Evolutionary conservation across 1,140 invertebrate genomes (phyloP).

Genomic region (Drosophila simulans): DNA sequence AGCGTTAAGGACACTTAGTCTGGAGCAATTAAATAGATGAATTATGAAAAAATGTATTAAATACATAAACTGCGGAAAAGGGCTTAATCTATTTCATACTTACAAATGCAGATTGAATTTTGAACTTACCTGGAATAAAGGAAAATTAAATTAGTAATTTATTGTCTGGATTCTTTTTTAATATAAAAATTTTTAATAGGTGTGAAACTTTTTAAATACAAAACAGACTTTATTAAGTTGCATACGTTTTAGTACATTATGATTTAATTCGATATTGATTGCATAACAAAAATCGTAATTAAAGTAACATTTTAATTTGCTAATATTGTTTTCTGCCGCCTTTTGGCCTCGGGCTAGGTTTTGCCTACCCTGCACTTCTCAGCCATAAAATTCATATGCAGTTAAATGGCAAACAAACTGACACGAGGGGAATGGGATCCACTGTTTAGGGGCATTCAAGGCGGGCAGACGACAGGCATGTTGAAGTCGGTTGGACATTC

Average conservation of each 20-base stretch:
- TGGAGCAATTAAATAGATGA: conserved; percentile 30
- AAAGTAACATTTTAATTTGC: background rate
- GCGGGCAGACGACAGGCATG: conserved; percentile 56
- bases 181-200: too few species aligned
- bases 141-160: background rate
- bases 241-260: too few species aligned
- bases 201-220: too few species aligned
- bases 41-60: conserved; percentile 5
- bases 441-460: background rate
- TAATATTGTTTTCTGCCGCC: background rate
- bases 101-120: background rate
- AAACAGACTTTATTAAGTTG: too few species aligned
- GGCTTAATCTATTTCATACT: background rate
- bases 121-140: conserved; percentile 37
- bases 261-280: too few species aligned
- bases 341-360: background rate
- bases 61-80: background rate
- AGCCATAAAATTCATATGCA: conserved; percentile 39
- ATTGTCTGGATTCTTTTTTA: too few species aligned
- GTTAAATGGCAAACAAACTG: conserved; percentile 49
- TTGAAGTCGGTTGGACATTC: conserved; percentile 67
- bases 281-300: background rate
- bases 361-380: background rate
- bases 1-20: conserved; percentile 1
- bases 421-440: conserved; percentile 6